These are phyloP conservation scores for Lepidurus packardi DNA, from an alignment of 1,140 invertebrate genomes.

Conservation along the genomic window DNA sequence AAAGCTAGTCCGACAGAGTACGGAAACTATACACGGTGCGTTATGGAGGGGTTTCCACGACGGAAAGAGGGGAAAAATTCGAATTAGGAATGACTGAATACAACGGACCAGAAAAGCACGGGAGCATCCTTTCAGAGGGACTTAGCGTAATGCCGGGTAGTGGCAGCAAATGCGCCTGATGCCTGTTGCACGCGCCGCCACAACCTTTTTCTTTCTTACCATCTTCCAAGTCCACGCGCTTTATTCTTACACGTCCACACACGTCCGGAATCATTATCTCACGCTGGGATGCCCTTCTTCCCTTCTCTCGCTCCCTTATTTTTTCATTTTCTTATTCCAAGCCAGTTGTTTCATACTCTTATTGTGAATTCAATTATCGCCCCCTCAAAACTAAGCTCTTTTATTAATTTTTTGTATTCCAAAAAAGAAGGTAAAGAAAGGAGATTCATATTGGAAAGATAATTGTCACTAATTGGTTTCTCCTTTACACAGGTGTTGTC, in stretches of 20 bases:
- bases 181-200: background rate
- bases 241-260: background rate
- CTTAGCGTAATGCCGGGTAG: slow-evolving; percentile 18
- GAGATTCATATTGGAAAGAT: background rate
- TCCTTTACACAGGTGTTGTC: too few species aligned
- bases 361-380: background rate
- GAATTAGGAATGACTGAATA: background rate
- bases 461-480: too few species aligned
- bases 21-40: background rate
- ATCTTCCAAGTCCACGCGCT: slow-evolving; percentile 2
- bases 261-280: background rate
- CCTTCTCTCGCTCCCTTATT: background rate
- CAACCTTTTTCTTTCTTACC: background rate
- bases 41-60: too few species aligned
- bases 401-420: background rate
- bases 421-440: background rate
- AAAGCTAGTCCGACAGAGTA: background rate
- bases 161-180: slow-evolving; percentile 9
- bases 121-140: background rate
- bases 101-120: background rate
- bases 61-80: background rate
- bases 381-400: background rate
- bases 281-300: background rate
- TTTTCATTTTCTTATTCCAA: background rate
- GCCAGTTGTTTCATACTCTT: background rate